A percentile compares a stretch with the other conserved stretches of the same genome.
These are phyloP conservation scores for Illadopsis cleaveri DNA, from an alignment of 2,113 vertebrate species.

Conservation along the genomic window DNA sequence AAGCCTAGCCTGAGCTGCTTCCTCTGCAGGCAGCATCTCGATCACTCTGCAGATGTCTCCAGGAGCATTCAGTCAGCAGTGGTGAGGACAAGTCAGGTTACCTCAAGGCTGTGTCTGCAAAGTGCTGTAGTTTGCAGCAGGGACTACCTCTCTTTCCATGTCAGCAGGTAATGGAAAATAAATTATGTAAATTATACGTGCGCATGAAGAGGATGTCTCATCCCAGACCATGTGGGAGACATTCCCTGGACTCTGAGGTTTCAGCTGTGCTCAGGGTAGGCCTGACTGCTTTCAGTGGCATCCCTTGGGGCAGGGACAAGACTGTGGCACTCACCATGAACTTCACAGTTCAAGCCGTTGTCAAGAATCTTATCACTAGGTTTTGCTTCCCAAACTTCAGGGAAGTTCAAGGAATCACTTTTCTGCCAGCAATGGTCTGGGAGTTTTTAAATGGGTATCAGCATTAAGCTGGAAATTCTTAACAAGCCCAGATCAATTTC, in stretches of 20 bases:
- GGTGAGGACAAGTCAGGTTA: neutral
- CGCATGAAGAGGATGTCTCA: neutral
- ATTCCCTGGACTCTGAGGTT: neutral
- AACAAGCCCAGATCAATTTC: neutral
- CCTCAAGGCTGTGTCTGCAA: neutral
- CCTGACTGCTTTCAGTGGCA: neutral
- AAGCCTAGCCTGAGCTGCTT: neutral
- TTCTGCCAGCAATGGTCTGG: neutral
- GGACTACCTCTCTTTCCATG: neutral
- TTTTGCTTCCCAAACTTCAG: neutral
- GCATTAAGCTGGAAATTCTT: neutral
- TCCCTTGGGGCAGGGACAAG: neutral
- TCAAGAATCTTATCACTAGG: neutral
- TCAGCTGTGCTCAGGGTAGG: neutral
- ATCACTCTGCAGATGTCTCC: neutral
- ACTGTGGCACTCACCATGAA: neutral
- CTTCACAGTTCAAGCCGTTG: neutral
- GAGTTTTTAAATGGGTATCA: neutral
- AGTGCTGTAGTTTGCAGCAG: neutral
- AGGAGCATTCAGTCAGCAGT: neutral
- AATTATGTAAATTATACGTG: neutral
- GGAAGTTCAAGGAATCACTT: neutral
- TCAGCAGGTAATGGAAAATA: neutral
- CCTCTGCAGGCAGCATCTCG: neutral
- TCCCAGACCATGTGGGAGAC: neutral